A percentile compares a stretch with the other conserved stretches of the same genome.
Evolutionary conservation across 1,140 invertebrate species (phyloP).

Genomic region (Pseudachorutes palmiensis): DNA sequence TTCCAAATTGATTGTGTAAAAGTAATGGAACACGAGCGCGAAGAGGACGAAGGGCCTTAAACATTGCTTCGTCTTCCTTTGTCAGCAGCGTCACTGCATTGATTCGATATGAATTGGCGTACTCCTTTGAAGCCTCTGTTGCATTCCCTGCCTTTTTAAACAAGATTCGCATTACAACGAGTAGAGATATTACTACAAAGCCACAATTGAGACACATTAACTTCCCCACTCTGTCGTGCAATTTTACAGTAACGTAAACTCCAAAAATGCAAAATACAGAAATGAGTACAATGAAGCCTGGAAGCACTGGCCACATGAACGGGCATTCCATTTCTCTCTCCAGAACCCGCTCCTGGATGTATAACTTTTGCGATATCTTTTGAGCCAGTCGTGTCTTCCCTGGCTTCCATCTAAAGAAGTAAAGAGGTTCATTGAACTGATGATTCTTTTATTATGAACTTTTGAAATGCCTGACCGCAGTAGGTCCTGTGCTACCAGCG

Average conservation of each 20-base stretch:
- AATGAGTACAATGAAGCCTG: neutral
- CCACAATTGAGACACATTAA: neutral
- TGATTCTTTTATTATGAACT: too few relatives aligned
- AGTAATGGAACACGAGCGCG: neutral
- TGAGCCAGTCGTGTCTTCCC: neutral
- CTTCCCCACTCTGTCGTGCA: neutral
- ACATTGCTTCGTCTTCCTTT: neutral
- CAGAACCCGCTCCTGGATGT: neutral
- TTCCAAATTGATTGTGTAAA: neutral
- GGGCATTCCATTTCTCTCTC: neutral
- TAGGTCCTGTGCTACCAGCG: neutral
- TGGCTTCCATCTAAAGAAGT: neutral
- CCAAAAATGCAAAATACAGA: neutral
- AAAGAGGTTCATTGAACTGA: neutral
- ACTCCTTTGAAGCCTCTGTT: neutral
- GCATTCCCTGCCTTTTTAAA: neutral
- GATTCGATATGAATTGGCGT: neutral
- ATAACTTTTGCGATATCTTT: neutral
- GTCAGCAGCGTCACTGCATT: neutral
- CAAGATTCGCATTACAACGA: neutral
- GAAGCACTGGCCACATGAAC: neutral
- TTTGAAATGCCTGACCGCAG: neutral
- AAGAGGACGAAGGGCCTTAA: neutral
- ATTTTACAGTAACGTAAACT: neutral
- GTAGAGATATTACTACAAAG: neutral